Percentiles rank a stretch among this genome's conserved stretches.
Evolutionary conservation across 1,140 invertebrate genomes (phyloP).

Genomic region (Centruroides sculpturatus): DNA sequence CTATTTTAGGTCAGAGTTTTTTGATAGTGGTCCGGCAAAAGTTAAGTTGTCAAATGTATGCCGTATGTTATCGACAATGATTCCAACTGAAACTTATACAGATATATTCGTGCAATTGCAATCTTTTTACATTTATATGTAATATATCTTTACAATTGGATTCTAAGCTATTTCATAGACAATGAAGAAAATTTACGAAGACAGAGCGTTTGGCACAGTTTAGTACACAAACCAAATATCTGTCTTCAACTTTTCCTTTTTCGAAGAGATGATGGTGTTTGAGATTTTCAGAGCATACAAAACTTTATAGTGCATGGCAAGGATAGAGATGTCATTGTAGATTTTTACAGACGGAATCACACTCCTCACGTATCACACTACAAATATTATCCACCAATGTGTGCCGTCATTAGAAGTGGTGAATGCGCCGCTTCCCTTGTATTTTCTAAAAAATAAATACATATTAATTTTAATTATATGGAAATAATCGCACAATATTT

Average conservation of each 20-base stretch:
- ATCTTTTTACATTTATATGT: slow-evolving; percentile 17
- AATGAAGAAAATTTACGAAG: slow-evolving; percentile 29
- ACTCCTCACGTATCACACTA: no score
- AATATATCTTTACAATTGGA: slow-evolving; percentile 17
- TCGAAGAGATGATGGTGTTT: slow-evolving; percentile 49
- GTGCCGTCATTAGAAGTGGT: no score
- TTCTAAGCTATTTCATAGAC: slow-evolving; percentile 17
- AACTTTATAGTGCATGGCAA: slow-evolving; percentile 33
- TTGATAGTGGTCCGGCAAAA: slow-evolving; percentile 56
- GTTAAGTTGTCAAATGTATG: slow-evolving; percentile 39
- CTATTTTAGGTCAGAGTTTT: slow-evolving; percentile 46
- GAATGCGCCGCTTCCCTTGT: no score
- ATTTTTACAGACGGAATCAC: no score
- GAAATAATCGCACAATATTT: no score
- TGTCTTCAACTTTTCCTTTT: slow-evolving; percentile 60
- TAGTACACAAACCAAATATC: slow-evolving; percentile 32
- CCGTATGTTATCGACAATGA: slow-evolving; percentile 42
- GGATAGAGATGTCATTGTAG: slow-evolving; percentile 41
- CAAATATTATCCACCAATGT: no score
- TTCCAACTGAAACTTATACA: slow-evolving; percentile 16
- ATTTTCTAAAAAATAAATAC: no score
- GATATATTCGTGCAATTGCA: slow-evolving; percentile 15
- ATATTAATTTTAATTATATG: no score
- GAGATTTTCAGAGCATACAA: slow-evolving; percentile 32
- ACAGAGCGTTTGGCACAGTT: slow-evolving; percentile 22